A percentile compares a stretch with the other conserved stretches of the same genome.
Evolutionary conservation across 2,113 vertebrate species (phyloP).

Genomic region (Gorsachius goisagi): DNA sequence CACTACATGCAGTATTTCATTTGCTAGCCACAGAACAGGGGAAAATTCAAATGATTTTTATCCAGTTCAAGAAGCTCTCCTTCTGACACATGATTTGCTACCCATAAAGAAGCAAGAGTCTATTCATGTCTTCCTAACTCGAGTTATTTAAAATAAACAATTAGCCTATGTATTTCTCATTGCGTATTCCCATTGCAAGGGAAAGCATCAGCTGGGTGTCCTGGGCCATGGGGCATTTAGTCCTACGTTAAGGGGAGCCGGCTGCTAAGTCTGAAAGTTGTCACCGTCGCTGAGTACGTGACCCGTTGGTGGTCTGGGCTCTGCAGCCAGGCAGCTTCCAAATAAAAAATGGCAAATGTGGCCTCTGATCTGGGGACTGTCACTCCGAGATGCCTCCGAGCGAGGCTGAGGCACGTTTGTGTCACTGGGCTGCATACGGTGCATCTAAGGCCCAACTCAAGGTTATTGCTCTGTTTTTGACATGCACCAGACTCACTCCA

Average conservation of each 20-base stretch:
- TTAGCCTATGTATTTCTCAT: not conserved
- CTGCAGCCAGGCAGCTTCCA: not conserved
- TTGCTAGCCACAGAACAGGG: slow-evolving; percentile 20
- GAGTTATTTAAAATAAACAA: not conserved
- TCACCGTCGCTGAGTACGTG: not conserved
- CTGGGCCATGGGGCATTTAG: not conserved
- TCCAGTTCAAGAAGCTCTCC: not conserved
- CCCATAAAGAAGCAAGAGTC: not conserved
- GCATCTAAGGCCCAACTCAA: not conserved
- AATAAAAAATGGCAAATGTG: not conserved
- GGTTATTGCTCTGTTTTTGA: not conserved
- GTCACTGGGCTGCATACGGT: not conserved
- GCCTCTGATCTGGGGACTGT: not conserved
- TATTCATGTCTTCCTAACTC: not conserved
- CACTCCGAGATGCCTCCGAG: not conserved
- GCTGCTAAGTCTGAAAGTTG: not conserved
- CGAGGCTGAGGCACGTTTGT: not conserved
- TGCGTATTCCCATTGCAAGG: not conserved
- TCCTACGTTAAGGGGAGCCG: not conserved
- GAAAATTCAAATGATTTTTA: slow-evolving; percentile 22
- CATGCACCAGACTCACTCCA: not conserved
- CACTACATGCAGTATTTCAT: not conserved
- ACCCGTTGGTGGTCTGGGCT: not conserved
- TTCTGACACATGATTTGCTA: not conserved
- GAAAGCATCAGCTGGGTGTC: not conserved